Base-by-base conservation (phyloP, 2,888 invertebrate genomes). In the Tubulanus polymorphus region DNA sequence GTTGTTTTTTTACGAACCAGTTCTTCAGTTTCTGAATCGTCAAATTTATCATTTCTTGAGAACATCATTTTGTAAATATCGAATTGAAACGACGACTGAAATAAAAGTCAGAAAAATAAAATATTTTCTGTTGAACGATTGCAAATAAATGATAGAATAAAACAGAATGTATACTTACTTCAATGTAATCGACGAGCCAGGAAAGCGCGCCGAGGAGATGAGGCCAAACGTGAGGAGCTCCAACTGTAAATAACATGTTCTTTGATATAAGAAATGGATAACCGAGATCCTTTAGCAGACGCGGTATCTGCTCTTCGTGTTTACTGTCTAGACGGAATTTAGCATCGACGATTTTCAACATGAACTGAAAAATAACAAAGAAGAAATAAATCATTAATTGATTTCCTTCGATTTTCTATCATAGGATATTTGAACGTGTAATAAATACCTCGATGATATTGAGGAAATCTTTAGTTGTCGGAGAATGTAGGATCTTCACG, bases 141-240 rank as follows among this genome's bases (percentile, higher is more conserved):
- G n/a, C n/a, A n/a, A n/a, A n/a, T n/a, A n/a, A n/a, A n/a, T n/a
- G n/a, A n/a, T n/a, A n/a, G n/a, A n/a, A n/a, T n/a, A n/a, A n/a
- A n/a, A n/a, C 23, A 18, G 28, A 15, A 12, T 8, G 15, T 23
- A 3, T 2, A 18, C 60, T 48, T 59, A 74, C 74, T 67, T 67
- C 57, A 10, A 72, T 59, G 2, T 63, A 49, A 10, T 72, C 70
- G 18, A 69, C 53, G 6, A 76, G 63, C 68, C 71, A 76, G 30
- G 56, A 61, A 20, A 76, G 68, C 12, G 72, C 72, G 3, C 67
- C 73, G 35, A 75, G 59, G 18, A 75, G 57, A 37, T 66, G 51
- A 3, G 74, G 75, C 75, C 75, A 76, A 23, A 70, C 71, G 57
- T 75, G 75, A 15, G 71, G 72, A 49, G 66, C 69, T 30, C 75